Base-by-base conservation (phyloP, 1,140 invertebrate species). In the Papilio glaucus region DNA sequence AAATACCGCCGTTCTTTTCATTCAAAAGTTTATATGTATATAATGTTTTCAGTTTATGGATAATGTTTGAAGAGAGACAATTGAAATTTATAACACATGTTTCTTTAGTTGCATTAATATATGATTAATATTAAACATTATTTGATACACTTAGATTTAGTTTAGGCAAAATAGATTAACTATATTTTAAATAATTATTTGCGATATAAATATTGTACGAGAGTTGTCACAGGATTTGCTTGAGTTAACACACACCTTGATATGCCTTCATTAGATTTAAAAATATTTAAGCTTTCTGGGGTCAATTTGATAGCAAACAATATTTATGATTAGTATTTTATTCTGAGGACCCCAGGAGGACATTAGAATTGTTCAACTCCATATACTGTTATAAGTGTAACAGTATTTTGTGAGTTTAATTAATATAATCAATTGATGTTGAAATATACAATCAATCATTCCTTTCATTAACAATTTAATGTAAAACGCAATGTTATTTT, bases 261-360 rank as follows among this genome's bases (percentile, higher is more conserved):
- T 86, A 91, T 88, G 88, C 88, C 88, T 91, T 92, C 88, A 89
- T 80, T 89, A 88, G 87, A 82, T 86, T 72, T 77, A 75, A 84
- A 82, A 83, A 77, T 68, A 65, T 61, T 77, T 79, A 81, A 81
- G 74, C 62, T 73, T 72, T 78, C 74, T 76, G 76, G 79, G 67
- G 75, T 37, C 60, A 49, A 73, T 18, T 38, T 61, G 63, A 62
- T 42, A 42, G 15, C 69, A 37, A 37, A 63, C 68, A 72, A 76
- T 75, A 61, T 75, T 82, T 76, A 77, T 76, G 76, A 78, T 70
- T 73, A 78, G 72, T 77, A 72, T 77, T 75, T 73, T 72, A 73
- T 73, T 71, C 69, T 75, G 38, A 41, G 4, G 10, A 24, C 38
- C 38, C 18, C 39, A 26, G 24, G 29, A 45, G 29, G 18, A 39